Percentiles rank a stretch among this genome's conserved stretches.
Evolutionary conservation across 2,113 vertebrate species (phyloP).

Genomic region (Malurus melanocephalus): DNA sequence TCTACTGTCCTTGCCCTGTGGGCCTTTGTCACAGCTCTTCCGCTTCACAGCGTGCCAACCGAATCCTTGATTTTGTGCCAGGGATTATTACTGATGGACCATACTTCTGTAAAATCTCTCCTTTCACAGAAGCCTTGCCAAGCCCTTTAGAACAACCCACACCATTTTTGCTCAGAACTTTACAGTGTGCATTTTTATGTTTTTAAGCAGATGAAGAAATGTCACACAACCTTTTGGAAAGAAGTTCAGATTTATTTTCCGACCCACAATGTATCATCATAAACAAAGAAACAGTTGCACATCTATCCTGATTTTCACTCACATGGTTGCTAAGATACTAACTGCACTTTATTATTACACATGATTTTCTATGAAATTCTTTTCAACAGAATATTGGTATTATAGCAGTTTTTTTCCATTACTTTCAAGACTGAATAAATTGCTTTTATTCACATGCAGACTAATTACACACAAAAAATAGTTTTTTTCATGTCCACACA

Average conservation of each 20-base stretch:
- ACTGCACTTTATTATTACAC: background rate
- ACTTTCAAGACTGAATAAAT: background rate
- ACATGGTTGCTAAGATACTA: background rate
- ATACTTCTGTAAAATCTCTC: background rate
- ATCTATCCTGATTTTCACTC: background rate
- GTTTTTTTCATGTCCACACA: background rate
- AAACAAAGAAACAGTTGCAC: background rate
- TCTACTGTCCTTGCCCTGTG: background rate
- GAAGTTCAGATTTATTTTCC: background rate
- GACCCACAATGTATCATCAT: background rate
- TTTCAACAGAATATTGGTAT: background rate
- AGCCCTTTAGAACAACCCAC: background rate
- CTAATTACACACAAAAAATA: background rate
- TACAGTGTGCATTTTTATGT: background rate
- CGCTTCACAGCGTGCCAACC: rapidly evolving
- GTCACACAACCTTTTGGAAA: background rate
- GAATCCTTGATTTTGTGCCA: background rate
- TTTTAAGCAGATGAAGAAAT: background rate
- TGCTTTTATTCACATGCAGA: background rate
- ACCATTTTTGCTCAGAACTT: background rate
- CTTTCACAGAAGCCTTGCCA: background rate
- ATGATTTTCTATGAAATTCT: background rate
- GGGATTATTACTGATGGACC: background rate
- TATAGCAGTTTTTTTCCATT: background rate
- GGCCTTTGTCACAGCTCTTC: background rate